phyloP scores from a whole-genome alignment of 2,888 invertebrate species.

The Exephanes ischioxanthus region DNA sequence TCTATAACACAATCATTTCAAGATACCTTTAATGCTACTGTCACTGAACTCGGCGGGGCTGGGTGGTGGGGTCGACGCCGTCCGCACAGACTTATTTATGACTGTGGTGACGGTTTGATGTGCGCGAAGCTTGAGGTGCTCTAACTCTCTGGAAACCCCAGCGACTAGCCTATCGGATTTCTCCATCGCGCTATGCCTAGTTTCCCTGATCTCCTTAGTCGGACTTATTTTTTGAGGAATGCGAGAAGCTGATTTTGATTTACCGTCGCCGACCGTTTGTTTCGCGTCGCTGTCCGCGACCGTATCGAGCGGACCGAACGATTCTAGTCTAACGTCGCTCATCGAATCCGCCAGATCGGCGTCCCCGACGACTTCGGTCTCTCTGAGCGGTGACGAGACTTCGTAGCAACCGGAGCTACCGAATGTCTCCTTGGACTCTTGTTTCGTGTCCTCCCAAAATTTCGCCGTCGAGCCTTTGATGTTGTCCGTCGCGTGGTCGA shows the following conservation, averaged over 20 bases:
- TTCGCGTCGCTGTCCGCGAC: conserved; percentile 44
- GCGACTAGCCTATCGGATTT: conserved; percentile 75
- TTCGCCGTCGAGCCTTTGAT: conserved; percentile 72
- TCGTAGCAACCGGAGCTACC: conserved; percentile 76
- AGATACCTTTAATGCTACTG: conserved; percentile 85
- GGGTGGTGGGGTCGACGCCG: conserved; percentile 84
- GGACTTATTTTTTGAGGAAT: conserved; percentile 80
- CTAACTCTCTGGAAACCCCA: conserved; percentile 78
- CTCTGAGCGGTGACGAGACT: conserved; percentile 72
- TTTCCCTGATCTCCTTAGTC: conserved; percentile 69
- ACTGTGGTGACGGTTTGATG: conserved; percentile 84
- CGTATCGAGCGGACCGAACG: conserved; percentile 69
- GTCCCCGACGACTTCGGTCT: conserved; percentile 67
- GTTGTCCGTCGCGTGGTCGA: conserved; percentile 74
- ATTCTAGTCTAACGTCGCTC: conserved; percentile 72
- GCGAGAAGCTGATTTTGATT: conserved; percentile 73
- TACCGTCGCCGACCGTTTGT: conserved; percentile 62
- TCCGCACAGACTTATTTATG: conserved; percentile 84
- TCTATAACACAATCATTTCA: conserved; percentile 84
- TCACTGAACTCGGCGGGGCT: conserved; percentile 85
- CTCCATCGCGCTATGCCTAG: conserved; percentile 53
- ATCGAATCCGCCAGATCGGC: conserved; percentile 66
- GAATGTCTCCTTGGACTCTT: conserved; percentile 73
- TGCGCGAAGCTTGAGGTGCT: conserved; percentile 84
- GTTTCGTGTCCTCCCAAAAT: conserved; percentile 74